A percentile compares a stretch with the other conserved stretches of the same genome.
Evolutionary conservation across 2,888 invertebrate species (phyloP).

Genomic region (Nephrocerus scutellatus): DNA sequence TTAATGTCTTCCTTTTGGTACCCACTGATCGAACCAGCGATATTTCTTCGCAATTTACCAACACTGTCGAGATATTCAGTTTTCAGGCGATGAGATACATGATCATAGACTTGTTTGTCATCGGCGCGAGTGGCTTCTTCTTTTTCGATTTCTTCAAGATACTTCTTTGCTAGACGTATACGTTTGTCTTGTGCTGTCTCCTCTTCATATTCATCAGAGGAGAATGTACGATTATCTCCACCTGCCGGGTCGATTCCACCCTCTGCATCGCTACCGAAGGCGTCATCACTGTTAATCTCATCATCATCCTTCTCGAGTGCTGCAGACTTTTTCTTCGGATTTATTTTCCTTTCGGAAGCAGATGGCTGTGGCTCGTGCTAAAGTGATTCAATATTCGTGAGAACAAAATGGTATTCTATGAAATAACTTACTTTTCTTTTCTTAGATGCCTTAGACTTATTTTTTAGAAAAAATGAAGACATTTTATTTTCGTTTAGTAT

Average conservation of each 20-base stretch:
- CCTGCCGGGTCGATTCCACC: no score
- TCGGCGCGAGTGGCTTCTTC: conserved; percentile 67
- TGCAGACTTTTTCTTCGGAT: conserved; percentile 18
- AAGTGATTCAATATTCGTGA: conserved; percentile 4
- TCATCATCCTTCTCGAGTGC: conserved; percentile 49
- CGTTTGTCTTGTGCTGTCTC: conserved; percentile 89
- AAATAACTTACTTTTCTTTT: conserved; percentile 50
- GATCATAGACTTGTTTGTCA: conserved; percentile 55
- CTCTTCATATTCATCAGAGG: conserved; percentile 42
- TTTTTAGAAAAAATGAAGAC: conserved; percentile 56
- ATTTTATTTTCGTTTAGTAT: conserved; percentile 22
- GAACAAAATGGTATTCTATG: not conserved
- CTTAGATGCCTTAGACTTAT: conserved; percentile 52
- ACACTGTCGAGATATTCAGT: conserved; percentile 81
- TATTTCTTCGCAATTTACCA: conserved; percentile 66
- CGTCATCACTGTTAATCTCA: conserved; percentile 61
- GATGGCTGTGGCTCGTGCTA: conserved; percentile 15
- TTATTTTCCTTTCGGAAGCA: conserved; percentile 4
- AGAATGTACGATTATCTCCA: conserved; percentile 27
- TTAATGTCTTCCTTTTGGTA: conserved; percentile 48
- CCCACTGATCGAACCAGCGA: conserved; percentile 59
- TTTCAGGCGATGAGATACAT: conserved; percentile 62
- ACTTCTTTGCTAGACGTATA: conserved; percentile 80
- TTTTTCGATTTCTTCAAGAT: conserved; percentile 77
- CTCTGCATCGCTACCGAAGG: conserved; percentile 49